Evolutionary conservation across 2,888 invertebrate genomes (phyloP), one percentile per base, ranked within the genome.

Genomic region (Drosophila demipolita): DNA sequence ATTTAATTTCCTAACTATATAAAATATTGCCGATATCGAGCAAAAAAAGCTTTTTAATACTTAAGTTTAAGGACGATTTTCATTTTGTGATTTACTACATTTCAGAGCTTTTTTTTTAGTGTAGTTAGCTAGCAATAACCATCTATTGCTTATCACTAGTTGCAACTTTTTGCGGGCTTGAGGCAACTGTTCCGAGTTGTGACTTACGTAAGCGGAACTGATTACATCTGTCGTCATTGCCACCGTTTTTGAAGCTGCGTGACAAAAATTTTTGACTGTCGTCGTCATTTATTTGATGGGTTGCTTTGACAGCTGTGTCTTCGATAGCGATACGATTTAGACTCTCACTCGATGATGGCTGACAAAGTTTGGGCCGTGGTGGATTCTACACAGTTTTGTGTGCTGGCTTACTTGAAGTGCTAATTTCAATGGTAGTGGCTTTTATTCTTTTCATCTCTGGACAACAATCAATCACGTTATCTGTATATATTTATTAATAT

Each of bases 171-270:
- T 48, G 35, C 58, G 42, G 49, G 29, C 59, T 58, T 17, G 50
- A 45, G 55, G 36, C 58, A 48, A 48, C 45, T 29, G 60, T 26
- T 42, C 52, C 58, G 68, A 74, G 75, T 82, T 82, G 62, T 82
- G 80, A 80, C 82, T 88, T 77, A 75, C 73, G 74, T 77, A 87
- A 80, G 87, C 87, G 89, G 87, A 87, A 87, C 87, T 89, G 87
- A 87, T 87, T 87, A 85, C 80, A 73, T 66, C 77, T 73, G 75
- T 72, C 85, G 74, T 72, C 67, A 50, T 45, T 26, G 62, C 38
- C 60, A 32, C 57, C 57, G 57, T 75, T 78, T 53, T 68, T 61
- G 59, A 64, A 57, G 82, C 83, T 89, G 85, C 89, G 89, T 87
- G 87, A 87, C 89, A 87, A 76, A 79, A 89, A 83, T 89, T 75